Conservation (phyloP, 2,888 invertebrate genomes). For the Lamellibrachia satsuma region DNA sequence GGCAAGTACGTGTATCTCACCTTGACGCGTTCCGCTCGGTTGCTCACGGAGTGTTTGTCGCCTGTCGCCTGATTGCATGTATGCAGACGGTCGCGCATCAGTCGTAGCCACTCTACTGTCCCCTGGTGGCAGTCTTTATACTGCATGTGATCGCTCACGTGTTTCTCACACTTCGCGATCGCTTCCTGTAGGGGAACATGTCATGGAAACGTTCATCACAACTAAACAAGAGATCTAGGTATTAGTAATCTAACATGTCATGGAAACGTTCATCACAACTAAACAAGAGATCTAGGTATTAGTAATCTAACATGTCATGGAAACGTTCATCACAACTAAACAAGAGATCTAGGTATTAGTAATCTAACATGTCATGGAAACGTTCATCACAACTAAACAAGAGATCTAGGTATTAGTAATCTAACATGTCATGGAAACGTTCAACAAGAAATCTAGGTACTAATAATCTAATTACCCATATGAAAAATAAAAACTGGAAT, state of each 20-base stretch:
- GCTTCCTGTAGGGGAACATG: slow-evolving; percentile 31
- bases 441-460: not conserved
- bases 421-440: not conserved
- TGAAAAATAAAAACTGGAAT: not conserved
- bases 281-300: not conserved
- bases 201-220: not conserved
- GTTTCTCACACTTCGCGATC: slow-evolving; percentile 71
- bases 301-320: not conserved
- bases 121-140: slow-evolving; percentile 85
- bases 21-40: slow-evolving; percentile 58
- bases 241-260: not conserved
- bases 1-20: slow-evolving; percentile 42
- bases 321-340: not conserved
- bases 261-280: not conserved
- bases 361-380: not conserved
- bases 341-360: not conserved
- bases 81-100: slow-evolving; percentile 81
- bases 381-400: not conserved
- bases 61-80: slow-evolving; percentile 86
- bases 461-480: not conserved
- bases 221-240: not conserved
- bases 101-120: slow-evolving; percentile 84
- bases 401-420: not conserved
- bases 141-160: slow-evolving; percentile 86
- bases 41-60: slow-evolving; percentile 71